A percentile compares a stretch with the other conserved stretches of the same genome.
Conservation (phyloP, 2,888 invertebrate genomes). For the Maniola hyperantus region DNA sequence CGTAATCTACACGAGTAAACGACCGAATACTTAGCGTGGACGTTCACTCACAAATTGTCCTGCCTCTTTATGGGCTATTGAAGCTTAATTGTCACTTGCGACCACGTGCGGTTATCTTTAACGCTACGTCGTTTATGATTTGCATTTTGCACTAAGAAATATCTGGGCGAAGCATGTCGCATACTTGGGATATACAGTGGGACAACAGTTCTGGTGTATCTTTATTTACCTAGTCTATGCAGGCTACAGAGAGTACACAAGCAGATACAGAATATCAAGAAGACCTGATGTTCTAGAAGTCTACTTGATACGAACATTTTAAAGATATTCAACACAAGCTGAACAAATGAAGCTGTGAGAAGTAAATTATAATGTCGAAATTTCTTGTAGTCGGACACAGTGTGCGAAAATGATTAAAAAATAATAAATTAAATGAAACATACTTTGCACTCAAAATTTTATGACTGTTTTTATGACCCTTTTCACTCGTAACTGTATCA, state of each 20-base stretch:
- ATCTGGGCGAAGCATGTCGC: neutral
- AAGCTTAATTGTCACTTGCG: constrained; percentile 14
- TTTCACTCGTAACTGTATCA: constrained; percentile 8
- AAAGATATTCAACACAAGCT: no score
- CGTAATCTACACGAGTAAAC: neutral
- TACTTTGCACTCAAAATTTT: constrained; percentile 2
- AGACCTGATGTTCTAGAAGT: no score
- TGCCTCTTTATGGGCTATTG: constrained; percentile 15
- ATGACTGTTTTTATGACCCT: constrained; percentile 4
- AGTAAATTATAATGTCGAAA: no score
- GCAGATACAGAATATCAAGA: no score
- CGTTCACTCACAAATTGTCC: constrained; percentile 7
- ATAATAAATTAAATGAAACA: no score
- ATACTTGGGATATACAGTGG: no score
- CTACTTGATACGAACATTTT: no score
- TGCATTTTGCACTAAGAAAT: constrained; percentile 11
- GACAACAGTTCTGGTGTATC: neutral
- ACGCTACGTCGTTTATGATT: constrained; percentile 21
- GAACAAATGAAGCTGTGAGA: no score
- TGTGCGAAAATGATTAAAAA: no score
- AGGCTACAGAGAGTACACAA: no score
- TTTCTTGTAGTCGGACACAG: no score
- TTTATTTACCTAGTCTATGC: no score
- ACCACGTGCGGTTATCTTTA: constrained; percentile 26
- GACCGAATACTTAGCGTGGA: neutral